phyloP scores from a whole-genome alignment of 2,888 invertebrate genomes.

The Coelogynopora nodosa region DNA sequence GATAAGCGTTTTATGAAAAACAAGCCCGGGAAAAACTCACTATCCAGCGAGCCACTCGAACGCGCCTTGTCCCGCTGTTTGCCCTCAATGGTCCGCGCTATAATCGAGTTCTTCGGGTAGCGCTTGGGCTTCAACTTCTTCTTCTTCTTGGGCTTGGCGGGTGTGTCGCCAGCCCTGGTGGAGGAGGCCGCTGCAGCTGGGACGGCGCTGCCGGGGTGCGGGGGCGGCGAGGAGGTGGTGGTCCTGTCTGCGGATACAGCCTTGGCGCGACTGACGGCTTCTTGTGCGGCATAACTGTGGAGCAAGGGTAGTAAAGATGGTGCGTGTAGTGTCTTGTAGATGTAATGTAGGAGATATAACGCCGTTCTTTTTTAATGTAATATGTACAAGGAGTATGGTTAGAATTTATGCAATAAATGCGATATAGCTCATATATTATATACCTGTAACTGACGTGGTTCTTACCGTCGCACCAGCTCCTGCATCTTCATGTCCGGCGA shows the following conservation, averaged over 20 bases:
- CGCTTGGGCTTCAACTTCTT: neutral
- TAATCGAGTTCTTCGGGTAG: constrained; percentile 51
- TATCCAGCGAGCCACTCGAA: constrained; percentile 59
- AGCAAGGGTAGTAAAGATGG: too few species aligned
- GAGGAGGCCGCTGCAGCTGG: neutral
- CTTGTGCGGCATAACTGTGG: neutral
- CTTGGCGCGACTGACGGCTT: neutral
- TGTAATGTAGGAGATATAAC: neutral
- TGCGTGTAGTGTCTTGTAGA: too few species aligned
- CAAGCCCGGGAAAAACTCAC: constrained; percentile 44
- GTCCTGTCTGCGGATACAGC: neutral
- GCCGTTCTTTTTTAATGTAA: too few species aligned
- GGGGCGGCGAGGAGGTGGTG: neutral
- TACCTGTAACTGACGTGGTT: too few species aligned
- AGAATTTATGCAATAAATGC: too few species aligned
- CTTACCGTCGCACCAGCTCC: neutral
- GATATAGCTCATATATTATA: too few species aligned
- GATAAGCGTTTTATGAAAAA: neutral
- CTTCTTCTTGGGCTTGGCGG: neutral
- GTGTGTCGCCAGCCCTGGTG: too few species aligned
- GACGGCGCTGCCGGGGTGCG: neutral
- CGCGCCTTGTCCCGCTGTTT: constrained; percentile 59
- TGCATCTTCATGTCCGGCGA: neutral
- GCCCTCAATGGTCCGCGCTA: constrained; percentile 59
- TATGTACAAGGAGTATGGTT: too few species aligned